phyloP scores from a whole-genome alignment of 1,140 invertebrate genomes.

The Agrilus planipennis region DNA sequence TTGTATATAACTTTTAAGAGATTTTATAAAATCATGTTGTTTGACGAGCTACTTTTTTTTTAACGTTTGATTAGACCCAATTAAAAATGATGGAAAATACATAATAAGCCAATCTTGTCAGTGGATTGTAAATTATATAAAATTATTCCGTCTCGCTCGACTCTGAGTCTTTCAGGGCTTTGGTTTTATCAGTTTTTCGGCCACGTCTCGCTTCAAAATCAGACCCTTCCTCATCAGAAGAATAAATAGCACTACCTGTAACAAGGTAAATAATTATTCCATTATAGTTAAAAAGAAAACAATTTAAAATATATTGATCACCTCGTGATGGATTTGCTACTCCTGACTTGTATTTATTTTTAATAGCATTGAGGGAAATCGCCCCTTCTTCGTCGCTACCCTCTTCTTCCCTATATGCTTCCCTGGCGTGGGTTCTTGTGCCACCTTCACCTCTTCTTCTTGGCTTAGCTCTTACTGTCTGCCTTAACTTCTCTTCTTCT shows the following conservation, averaged over 20 bases:
- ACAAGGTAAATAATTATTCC: conserved; percentile 2
- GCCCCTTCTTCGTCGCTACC: conserved; percentile 84
- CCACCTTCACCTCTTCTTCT: conserved; percentile 49
- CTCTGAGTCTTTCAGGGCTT: conserved; percentile 67
- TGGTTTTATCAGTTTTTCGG: conserved; percentile 65
- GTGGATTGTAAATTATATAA: too few species aligned
- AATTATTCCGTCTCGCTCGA: conserved; percentile 32
- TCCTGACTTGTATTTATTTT: conserved; percentile 82
- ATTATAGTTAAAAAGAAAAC: conserved; percentile 3
- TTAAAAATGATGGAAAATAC: too few species aligned
- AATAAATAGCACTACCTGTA: conserved; percentile 67
- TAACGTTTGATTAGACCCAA: too few species aligned
- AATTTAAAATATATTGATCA: conserved; percentile 27
- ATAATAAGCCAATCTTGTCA: neutral
- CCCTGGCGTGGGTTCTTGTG: conserved; percentile 35
- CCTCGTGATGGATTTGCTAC: conserved; percentile 33
- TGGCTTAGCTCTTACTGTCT: conserved; percentile 62
- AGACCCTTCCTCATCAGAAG: conserved; percentile 81
- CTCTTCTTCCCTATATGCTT: conserved; percentile 55
- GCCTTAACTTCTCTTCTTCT: conserved; percentile 86
- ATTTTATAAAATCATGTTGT: too few species aligned
- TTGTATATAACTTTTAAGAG: too few species aligned
- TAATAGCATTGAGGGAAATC: conserved; percentile 87
- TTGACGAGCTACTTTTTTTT: too few species aligned
- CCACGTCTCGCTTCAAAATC: conserved; percentile 69